These are phyloP conservation scores for Auanema freiburgensis DNA, from an alignment of 2,888 invertebrate species.

Conservation along the genomic window DNA sequence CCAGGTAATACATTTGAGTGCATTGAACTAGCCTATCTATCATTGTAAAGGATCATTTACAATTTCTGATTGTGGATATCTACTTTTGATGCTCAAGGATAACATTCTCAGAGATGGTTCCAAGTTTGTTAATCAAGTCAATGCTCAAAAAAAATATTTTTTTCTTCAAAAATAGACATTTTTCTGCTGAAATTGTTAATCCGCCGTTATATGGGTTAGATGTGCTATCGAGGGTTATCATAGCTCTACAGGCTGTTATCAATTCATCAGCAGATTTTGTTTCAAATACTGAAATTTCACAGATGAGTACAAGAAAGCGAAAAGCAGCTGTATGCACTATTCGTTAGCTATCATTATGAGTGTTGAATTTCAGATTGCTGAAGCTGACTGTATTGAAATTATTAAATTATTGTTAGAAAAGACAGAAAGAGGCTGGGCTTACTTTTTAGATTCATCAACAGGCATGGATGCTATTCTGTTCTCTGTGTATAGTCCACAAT, in stretches of 20 bases:
- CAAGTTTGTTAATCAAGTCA: no score
- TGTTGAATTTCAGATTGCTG: constrained; percentile 43
- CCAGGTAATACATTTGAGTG: no score
- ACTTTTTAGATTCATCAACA: constrained; percentile 54
- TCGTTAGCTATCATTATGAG: not conserved
- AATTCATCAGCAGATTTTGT: constrained; percentile 40
- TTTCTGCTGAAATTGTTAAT: constrained; percentile 48
- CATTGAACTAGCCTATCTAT: no score
- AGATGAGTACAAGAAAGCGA: constrained; percentile 24
- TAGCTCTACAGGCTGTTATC: constrained; percentile 50
- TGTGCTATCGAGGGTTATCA: constrained; percentile 43
- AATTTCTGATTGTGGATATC: no score
- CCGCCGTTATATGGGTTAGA: constrained; percentile 52
- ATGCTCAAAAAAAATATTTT: no score
- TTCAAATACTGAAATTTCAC: constrained; percentile 25
- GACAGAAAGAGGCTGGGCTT: constrained; percentile 53
- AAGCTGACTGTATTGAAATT: constrained; percentile 61
- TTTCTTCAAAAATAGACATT: constrained; percentile 24
- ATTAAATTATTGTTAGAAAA: constrained; percentile 58
- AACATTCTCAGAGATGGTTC: no score
- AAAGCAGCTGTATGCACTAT: constrained; percentile 46
- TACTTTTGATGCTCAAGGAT: no score
- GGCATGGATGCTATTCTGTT: constrained; percentile 57
- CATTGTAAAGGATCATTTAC: no score
- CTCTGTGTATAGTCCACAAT: constrained; percentile 59